phyloP scores from a whole-genome alignment of 2,888 invertebrate species.

The Eumerus sabulonum region DNA sequence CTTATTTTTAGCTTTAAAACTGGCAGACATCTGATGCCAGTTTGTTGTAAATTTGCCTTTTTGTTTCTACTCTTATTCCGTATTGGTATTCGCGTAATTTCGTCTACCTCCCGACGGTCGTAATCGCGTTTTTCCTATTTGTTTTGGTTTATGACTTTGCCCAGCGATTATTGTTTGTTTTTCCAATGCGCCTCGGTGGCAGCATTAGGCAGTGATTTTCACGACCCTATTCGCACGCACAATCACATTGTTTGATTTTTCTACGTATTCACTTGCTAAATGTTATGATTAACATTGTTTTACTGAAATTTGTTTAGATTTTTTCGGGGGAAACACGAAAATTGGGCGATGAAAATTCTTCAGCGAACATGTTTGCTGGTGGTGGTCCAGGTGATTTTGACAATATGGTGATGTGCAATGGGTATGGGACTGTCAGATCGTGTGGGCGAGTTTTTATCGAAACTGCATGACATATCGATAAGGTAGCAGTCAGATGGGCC shows the following conservation, averaged over 20 bases:
- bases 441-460: slow-evolving; percentile 47
- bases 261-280: neutral
- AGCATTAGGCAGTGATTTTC: slow-evolving; percentile 14
- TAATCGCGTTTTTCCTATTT: slow-evolving; percentile 26
- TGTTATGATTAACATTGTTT: slow-evolving; percentile 18
- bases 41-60: too few relatives aligned
- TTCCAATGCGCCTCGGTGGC: slow-evolving; percentile 52
- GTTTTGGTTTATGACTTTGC: slow-evolving; percentile 55
- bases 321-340: slow-evolving; percentile 19
- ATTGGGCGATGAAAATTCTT: slow-evolving; percentile 24
- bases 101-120: neutral
- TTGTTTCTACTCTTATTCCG: slow-evolving; percentile 1
- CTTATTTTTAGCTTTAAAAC: slow-evolving; percentile 64
- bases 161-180: slow-evolving; percentile 57
- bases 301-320: slow-evolving; percentile 5
- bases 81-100: neutral
- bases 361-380: slow-evolving; percentile 36
- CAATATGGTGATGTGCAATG: slow-evolving; percentile 48
- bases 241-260: slow-evolving; percentile 2
- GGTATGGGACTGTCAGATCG: slow-evolving; percentile 36
- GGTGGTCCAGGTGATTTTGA: slow-evolving; percentile 65
- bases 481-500: slow-evolving; percentile 28
- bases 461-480: slow-evolving; percentile 21
- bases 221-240: slow-evolving; percentile 28
- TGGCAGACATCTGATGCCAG: slow-evolving; percentile 67